Evolutionary conservation across 2,888 invertebrate species (phyloP).

Genomic region (Trachelus tabidus): DNA sequence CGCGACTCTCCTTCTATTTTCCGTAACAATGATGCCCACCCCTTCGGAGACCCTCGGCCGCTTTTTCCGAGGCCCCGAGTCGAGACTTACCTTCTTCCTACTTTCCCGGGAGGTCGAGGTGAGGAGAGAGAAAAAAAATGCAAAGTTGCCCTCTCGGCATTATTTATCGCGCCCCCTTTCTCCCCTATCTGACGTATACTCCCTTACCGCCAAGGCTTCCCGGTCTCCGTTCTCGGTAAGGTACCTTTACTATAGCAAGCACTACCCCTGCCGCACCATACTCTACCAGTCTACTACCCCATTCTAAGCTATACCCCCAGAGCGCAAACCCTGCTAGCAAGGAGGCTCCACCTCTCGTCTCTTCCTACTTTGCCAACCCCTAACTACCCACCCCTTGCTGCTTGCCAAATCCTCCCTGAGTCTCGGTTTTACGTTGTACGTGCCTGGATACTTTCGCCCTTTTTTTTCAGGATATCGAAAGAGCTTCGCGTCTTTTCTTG

Average conservation of each 20-base stretch:
- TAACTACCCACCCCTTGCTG: slow-evolving; percentile 22
- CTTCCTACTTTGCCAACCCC: slow-evolving; percentile 26
- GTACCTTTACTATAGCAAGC: background rate
- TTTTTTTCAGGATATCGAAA: background rate
- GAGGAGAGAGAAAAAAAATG: slow-evolving; percentile 33
- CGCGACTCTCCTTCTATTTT: slow-evolving; percentile 41
- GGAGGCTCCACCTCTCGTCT: slow-evolving; percentile 42
- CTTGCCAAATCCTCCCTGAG: slow-evolving; percentile 42
- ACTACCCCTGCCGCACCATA: background rate
- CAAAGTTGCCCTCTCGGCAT: slow-evolving; percentile 38
- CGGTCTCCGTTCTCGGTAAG: background rate
- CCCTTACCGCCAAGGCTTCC: background rate
- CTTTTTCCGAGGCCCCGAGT: slow-evolving; percentile 10
- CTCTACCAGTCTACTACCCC: background rate
- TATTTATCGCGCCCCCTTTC: slow-evolving; percentile 43
- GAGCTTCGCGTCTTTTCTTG: background rate
- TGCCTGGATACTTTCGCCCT: slow-evolving; percentile 29
- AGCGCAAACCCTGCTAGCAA: slow-evolving; percentile 37
- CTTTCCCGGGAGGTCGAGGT: background rate
- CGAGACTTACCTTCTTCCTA: slow-evolving; percentile 18
- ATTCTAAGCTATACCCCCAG: slow-evolving; percentile 28
- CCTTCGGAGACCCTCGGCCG: slow-evolving; percentile 1
- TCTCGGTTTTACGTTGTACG: slow-evolving; percentile 32
- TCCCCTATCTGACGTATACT: background rate
- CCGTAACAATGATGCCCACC: slow-evolving; percentile 44